A percentile compares a stretch with the other conserved stretches of the same genome.
Conservation (phyloP, 2,888 invertebrate species). For the Mythimna pallens region DNA sequence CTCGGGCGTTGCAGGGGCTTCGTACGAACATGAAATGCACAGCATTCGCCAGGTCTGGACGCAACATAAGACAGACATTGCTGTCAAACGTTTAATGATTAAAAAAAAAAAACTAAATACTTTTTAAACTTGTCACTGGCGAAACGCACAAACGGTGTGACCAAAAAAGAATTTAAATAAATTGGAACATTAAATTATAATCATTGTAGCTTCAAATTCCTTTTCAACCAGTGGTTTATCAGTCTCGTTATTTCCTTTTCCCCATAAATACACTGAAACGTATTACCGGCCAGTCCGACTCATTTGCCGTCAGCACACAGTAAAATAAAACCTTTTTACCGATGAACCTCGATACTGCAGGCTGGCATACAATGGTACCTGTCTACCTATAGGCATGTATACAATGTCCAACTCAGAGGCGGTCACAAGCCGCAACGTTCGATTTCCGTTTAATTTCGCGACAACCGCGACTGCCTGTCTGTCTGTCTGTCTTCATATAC, state of each 20-base stretch:
- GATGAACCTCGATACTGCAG: constrained; percentile 34
- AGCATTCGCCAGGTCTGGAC: too few species aligned
- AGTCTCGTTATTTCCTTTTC: neutral
- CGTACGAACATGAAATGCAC: too few species aligned
- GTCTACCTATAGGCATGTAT: constrained; percentile 37
- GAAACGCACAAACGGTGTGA: too few species aligned
- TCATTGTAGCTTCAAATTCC: neutral
- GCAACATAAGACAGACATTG: too few species aligned
- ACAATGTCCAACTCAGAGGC: constrained; percentile 58
- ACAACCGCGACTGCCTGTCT: constrained; percentile 69
- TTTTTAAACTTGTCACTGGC: too few species aligned
- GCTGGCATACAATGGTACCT: constrained; percentile 37
- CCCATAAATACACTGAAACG: constrained; percentile 20
- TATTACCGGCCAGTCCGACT: constrained; percentile 16
- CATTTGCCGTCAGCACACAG: constrained; percentile 19
- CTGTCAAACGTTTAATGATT: too few species aligned
- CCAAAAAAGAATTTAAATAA: too few species aligned
- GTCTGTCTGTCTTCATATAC: constrained; percentile 56
- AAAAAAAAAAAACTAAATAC: too few species aligned
- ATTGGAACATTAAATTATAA: neutral
- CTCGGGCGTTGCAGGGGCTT: too few species aligned
- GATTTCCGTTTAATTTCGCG: constrained; percentile 87
- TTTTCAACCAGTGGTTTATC: neutral
- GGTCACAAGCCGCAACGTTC: constrained; percentile 84
- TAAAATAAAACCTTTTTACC: constrained; percentile 38